Base-by-base conservation (phyloP, 2,888 invertebrate genomes). In the Thymelicus lineola region DNA sequence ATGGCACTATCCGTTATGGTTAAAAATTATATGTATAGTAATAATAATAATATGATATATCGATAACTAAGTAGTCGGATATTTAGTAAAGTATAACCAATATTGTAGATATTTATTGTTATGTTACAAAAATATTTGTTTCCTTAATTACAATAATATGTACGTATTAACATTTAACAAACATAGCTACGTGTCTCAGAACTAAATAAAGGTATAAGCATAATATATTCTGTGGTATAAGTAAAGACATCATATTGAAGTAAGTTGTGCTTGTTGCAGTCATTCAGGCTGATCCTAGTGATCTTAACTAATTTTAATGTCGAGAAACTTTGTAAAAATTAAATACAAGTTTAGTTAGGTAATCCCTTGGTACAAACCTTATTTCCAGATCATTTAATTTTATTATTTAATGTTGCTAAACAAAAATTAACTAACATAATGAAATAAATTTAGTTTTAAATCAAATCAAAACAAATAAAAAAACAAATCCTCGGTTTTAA, bases 91-190 rank as follows among this genome's bases (percentile, higher is more conserved):
- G 42, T 79, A 81, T 78, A 86, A 85, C 82, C 79, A 79, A 82
- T 80, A 74, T 75, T 82, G 80, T 91, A 91, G 91, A 82, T 81
- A 79, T 77, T 73, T 81, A 76, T 80, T 75, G 72, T 76, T 76
- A 82, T 71, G 74, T 83, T 91, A 91, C 80, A 91, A 91, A 91
- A 91, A 91, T 91, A 91, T 88, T 77, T 80, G 81, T 83, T 85
- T 82, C 79, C 86, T 88, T 88, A 88, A 45, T 77, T 86, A 48
- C 38, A 38, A 28, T 48, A 48, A n/a, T 5, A 10, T 15, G 15
- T 71, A 68, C 28, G n/a, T 53, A 57, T 38, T 66, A 72, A 72
- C 70, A 73, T 48, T 38, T 66, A 72, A 72, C 70, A 73, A 72
- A 59, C 69, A 72, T 69, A 58, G 60, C 71, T 73, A 70, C 66